Evolutionary conservation across 2,888 invertebrate genomes (phyloP).

Genomic region (Agriotes lineatus): DNA sequence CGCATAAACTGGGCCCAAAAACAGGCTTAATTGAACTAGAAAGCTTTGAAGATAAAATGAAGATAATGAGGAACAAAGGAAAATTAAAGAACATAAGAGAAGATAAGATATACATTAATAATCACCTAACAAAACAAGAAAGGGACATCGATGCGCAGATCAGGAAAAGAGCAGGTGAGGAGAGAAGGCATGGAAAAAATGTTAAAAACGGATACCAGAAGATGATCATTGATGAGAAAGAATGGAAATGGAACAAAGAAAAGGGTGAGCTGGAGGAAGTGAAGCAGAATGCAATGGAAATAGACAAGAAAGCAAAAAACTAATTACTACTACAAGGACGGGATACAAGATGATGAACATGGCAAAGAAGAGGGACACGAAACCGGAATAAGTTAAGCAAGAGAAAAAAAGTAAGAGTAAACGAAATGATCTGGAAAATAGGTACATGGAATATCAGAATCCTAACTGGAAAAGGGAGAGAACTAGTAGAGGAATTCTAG

Average conservation of each 20-base stretch:
- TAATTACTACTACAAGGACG: background rate
- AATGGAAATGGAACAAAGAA: background rate
- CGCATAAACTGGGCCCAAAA: too few relatives aligned
- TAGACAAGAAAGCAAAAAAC: background rate
- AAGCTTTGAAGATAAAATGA: too few relatives aligned
- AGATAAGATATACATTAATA: too few relatives aligned
- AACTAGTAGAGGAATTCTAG: too few relatives aligned
- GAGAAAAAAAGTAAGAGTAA: background rate
- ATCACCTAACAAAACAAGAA: too few relatives aligned
- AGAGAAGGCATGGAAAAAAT: background rate
- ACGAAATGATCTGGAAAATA: too few relatives aligned
- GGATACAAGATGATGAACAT: background rate
- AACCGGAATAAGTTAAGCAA: background rate
- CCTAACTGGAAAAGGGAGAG: background rate
- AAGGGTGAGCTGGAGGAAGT: background rate
- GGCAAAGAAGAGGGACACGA: background rate
- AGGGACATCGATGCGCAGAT: background rate
- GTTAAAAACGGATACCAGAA: background rate
- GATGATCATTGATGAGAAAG: background rate
- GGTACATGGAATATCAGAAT: background rate
- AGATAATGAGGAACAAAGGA: background rate
- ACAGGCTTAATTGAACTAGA: too few relatives aligned
- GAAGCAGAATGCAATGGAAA: background rate
- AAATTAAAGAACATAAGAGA: too few relatives aligned
- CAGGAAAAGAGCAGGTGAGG: too few relatives aligned